These are phyloP conservation scores for Pelmatolapia mariae DNA, from an alignment of 2,113 vertebrate genomes.

Conservation along the genomic window DNA sequence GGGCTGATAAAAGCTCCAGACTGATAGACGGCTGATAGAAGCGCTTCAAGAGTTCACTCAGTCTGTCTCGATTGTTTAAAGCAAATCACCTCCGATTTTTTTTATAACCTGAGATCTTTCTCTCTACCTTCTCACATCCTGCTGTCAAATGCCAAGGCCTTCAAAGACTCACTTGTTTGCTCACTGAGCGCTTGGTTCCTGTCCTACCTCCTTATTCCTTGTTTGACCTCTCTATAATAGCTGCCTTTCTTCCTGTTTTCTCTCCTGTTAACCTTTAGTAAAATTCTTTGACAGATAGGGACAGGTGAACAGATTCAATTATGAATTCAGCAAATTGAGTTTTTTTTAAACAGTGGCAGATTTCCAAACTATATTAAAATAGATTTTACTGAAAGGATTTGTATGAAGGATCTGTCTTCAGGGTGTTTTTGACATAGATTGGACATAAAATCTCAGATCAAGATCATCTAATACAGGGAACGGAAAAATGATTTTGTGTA, in stretches of 20 bases:
- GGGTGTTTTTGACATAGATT: background rate
- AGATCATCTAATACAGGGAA: background rate
- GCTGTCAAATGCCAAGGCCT: constrained; percentile 24
- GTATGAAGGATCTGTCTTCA: background rate
- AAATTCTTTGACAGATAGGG: background rate
- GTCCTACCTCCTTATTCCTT: background rate
- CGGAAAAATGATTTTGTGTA: background rate
- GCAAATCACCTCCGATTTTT: background rate
- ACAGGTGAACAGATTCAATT: background rate
- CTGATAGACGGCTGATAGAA: background rate
- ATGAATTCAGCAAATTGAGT: background rate
- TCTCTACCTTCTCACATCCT: background rate
- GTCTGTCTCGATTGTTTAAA: constrained; percentile 3
- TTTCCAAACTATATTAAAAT: background rate
- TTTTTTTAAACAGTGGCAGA: background rate
- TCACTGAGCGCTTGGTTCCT: background rate
- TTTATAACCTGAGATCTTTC: background rate
- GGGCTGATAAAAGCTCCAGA: background rate
- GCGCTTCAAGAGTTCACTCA: background rate
- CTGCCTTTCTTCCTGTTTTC: background rate
- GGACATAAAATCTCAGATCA: accelerated
- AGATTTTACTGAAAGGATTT: background rate
- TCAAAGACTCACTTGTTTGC: constrained; percentile 30
- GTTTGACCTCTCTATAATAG: background rate
- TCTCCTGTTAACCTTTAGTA: background rate